phyloP scores from a whole-genome alignment of 1,140 invertebrate genomes.

The Dolichoris vasculosae region DNA sequence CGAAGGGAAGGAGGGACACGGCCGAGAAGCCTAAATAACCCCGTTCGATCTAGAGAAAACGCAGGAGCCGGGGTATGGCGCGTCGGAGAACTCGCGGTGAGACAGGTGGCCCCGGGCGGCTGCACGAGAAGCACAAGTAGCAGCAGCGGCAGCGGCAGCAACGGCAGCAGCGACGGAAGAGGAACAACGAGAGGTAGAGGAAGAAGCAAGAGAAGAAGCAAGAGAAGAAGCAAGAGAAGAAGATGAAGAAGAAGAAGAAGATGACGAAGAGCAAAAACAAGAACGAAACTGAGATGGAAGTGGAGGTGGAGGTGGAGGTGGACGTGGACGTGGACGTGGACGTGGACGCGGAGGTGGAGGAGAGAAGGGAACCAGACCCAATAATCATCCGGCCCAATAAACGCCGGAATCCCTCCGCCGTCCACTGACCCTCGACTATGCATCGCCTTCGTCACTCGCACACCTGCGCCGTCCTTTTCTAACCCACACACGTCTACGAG shows the following conservation, averaged over 20 bases:
- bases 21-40: constrained; percentile 36
- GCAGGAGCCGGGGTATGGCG: neutral
- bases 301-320: neutral
- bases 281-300: neutral
- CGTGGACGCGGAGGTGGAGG: neutral
- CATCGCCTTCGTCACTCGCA: neutral
- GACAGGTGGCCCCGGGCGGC: constrained; percentile 43
- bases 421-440: neutral
- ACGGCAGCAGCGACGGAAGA: neutral
- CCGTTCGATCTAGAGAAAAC: constrained; percentile 41
- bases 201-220: too few relatives aligned
- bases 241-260: too few relatives aligned
- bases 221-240: too few relatives aligned
- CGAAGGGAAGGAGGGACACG: neutral
- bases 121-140: neutral
- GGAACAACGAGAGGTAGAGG: too few relatives aligned
- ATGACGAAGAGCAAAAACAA: neutral
- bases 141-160: neutral
- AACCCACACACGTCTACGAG: neutral
- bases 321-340: neutral
- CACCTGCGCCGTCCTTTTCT: neutral
- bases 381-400: constrained; percentile 47
- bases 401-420: neutral
- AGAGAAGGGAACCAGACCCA: constrained; percentile 21
- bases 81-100: neutral